Percentiles rank a stretch among this genome's conserved stretches.
These are phyloP conservation scores for Macropus fuliginosus DNA, from an alignment of 2,797 vertebrate genomes.

Conservation along the genomic window DNA sequence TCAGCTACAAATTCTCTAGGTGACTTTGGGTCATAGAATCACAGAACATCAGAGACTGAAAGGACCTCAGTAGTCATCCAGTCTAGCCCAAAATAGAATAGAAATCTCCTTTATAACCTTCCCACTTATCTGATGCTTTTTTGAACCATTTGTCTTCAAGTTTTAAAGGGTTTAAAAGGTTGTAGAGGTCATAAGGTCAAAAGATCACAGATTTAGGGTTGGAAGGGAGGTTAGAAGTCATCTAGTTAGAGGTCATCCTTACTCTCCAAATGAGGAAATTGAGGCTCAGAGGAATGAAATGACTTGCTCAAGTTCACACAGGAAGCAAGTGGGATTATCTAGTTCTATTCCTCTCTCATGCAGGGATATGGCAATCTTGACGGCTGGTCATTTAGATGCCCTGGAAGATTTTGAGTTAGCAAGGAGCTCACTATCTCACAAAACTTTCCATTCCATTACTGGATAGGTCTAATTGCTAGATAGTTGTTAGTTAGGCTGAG, in stretches of 20 bases:
- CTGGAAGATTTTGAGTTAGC: not conserved
- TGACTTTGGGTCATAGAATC: not conserved
- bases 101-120: not conserved
- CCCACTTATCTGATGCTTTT: not conserved
- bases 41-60: not conserved
- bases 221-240: not conserved
- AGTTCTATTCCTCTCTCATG: not conserved
- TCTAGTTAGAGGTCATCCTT: not conserved
- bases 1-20: not conserved
- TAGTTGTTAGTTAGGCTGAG: not conserved
- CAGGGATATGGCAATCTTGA: not conserved
- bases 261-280: not conserved
- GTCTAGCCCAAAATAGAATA: not conserved
- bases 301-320: not conserved
- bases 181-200: not conserved
- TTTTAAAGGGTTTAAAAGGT: not conserved
- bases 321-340: not conserved
- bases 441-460: not conserved
- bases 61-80: not conserved
- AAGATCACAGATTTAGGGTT: not conserved
- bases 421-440: not conserved
- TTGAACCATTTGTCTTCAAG: not conserved
- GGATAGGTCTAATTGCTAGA: not conserved
- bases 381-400: not conserved
- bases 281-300: not conserved